phyloP scores from a whole-genome alignment of 2,113 vertebrate genomes.

The Dendropsophus ebraccatus region DNA sequence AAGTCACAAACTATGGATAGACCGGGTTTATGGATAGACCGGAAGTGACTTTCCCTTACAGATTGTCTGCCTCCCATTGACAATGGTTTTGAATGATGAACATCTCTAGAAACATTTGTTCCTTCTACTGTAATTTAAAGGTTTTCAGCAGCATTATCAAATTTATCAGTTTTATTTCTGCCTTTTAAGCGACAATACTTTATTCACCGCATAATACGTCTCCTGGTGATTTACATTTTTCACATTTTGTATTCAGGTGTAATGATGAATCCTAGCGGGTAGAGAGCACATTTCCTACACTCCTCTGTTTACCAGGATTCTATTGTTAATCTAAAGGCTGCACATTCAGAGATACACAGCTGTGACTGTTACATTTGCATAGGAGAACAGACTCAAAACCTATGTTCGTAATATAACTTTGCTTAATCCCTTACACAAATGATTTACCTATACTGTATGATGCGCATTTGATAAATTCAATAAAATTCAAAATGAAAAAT shows the following conservation, averaged over 20 bases:
- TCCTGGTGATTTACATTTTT: not conserved
- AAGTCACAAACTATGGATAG: too few relatives aligned
- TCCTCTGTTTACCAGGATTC: conserved; percentile 21
- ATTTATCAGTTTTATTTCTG: not conserved
- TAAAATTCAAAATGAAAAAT: not conserved
- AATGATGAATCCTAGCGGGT: not conserved
- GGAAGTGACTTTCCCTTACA: not conserved
- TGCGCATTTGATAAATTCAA: not conserved
- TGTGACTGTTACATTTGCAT: not conserved
- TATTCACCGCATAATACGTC: not conserved
- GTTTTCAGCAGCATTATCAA: not conserved
- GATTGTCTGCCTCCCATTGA: not conserved
- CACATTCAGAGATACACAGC: not conserved
- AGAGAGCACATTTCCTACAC: not conserved
- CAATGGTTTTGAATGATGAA: not conserved
- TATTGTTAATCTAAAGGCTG: not conserved
- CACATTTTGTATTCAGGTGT: not conserved
- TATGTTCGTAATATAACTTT: not conserved
- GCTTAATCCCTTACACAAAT: not conserved
- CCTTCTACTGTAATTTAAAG: not conserved
- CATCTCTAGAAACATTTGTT: not conserved
- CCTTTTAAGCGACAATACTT: not conserved
- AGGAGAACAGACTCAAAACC: not conserved
- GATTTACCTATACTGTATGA: not conserved
- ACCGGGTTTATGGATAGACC: too few relatives aligned